These are phyloP conservation scores for Campylomormyrus numenius DNA, from an alignment of 2,113 vertebrate genomes.

Conservation along the genomic window DNA sequence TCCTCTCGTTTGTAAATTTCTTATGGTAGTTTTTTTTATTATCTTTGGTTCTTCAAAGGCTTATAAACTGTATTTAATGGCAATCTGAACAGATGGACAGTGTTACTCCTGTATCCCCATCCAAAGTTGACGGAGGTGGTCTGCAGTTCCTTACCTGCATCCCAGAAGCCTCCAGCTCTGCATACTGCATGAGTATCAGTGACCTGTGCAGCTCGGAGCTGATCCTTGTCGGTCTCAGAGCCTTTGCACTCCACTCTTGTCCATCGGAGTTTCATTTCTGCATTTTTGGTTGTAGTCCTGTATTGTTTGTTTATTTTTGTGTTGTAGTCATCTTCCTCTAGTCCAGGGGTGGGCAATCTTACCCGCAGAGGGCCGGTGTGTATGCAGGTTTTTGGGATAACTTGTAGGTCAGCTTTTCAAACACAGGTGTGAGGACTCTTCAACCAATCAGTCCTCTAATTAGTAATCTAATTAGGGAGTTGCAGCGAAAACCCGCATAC, in stretches of 20 bases:
- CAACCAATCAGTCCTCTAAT: no score
- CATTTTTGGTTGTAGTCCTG: not conserved
- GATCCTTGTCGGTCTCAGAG: not conserved
- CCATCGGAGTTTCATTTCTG: not conserved
- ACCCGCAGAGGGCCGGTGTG: no score
- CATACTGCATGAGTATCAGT: not conserved
- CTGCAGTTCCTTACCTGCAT: not conserved
- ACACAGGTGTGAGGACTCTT: no score
- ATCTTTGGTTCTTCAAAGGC: not conserved
- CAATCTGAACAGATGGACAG: not conserved
- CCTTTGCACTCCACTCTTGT: not conserved
- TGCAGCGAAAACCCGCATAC: no score
- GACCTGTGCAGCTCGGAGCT: not conserved
- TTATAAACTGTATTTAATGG: not conserved
- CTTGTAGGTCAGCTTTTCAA: no score
- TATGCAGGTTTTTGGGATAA: no score
- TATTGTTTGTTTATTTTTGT: not conserved
- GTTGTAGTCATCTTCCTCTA: not conserved
- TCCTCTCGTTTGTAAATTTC: no score
- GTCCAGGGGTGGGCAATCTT: not conserved
- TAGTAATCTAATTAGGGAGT: no score
- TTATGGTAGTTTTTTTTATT: not conserved
- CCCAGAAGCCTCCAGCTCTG: not conserved
- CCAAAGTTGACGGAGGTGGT: not conserved
- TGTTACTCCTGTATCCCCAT: not conserved